Evolutionary conservation across 2,888 invertebrate genomes (phyloP), one percentile per base, ranked within the genome.

Genomic region (Nomada hirtipes): DNA sequence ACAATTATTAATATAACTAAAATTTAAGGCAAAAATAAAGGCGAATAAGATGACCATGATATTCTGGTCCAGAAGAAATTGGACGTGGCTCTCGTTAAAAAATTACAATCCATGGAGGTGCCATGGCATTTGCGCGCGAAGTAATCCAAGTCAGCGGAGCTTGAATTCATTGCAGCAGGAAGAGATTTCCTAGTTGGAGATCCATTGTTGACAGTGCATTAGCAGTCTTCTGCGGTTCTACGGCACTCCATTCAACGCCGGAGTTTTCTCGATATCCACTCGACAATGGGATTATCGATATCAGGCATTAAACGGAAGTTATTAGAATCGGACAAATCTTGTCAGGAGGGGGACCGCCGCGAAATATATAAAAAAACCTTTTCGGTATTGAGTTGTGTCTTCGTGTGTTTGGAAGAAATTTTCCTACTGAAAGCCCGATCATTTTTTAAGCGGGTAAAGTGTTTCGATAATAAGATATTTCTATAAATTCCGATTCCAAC

Each of bases 151-250:
- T 81, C 68, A 57, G 70, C 42, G 42, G 23, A 67, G 60, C 47
- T 59, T 18, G 63, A 60, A 75, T 74, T 82, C 68, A 61, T 53
- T 36, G 69, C 64, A 63, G 61, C 63, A 57, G 59, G 69, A 47
- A 53, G 64, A 83, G 83, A 83, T 83, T 83, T 83, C 78, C 72
- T 59, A 60, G 47, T 53, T 77, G 53, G 72, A 74, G 71, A 79
- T 84, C 84, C 76, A 76, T 84, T 84, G 84, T 84, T 84, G 83
- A 84, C 84, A 79, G 76, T 84, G 78, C 78, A 86, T 86, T 86
- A 86, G 81, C 70, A 71, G 75, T 61, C 70, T 68, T 29, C 71
- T 61, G 64, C 36, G 69, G 64, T 70, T 75, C 75, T 29, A 57
- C 59, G 65, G 69, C 63, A 67, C 71, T 71, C 71, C 73, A 79